These are phyloP conservation scores for Lutjanus argentimaculatus DNA, from an alignment of 2,797 vertebrate genomes.

Conservation along the genomic window DNA sequence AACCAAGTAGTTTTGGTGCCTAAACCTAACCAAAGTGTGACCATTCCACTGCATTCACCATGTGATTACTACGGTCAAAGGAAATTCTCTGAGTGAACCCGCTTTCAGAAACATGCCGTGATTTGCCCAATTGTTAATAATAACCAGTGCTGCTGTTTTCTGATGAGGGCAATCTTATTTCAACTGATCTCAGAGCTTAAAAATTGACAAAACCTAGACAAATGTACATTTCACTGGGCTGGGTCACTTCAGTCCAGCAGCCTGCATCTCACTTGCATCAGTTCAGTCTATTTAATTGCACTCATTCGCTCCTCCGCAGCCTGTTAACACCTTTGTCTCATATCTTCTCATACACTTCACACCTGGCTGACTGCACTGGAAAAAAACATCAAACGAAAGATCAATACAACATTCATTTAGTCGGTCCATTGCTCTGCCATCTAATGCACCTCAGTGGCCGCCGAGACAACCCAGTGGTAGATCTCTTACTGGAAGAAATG, in stretches of 20 bases:
- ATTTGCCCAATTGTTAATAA: neutral
- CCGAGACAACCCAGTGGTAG: slow-evolving; percentile 1
- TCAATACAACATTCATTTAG: slow-evolving; percentile 46
- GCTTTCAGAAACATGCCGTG: neutral
- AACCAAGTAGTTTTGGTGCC: no score
- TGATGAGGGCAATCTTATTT: neutral
- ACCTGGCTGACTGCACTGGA: slow-evolving; percentile 33
- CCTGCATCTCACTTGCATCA: neutral
- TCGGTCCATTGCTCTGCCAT: slow-evolving; percentile 15
- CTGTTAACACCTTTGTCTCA: slow-evolving; percentile 29
- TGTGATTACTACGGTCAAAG: no score
- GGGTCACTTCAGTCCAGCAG: neutral
- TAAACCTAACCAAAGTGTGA: no score
- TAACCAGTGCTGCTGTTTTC: neutral
- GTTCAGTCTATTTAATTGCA: neutral
- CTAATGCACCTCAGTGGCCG: slow-evolving; percentile 36
- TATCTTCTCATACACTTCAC: slow-evolving; percentile 38
- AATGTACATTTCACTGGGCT: neutral
- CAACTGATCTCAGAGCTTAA: neutral
- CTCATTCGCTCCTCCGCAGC: slow-evolving; percentile 2
- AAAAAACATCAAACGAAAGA: slow-evolving; percentile 27
- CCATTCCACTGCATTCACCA: no score
- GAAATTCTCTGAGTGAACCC: neutral
- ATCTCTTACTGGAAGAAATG: slow-evolving; percentile 35
- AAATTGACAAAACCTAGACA: neutral